A percentile compares a stretch with the other conserved stretches of the same genome.
Conservation (phyloP, 2,113 vertebrate species). For the Scophthalmus maximus region DNA sequence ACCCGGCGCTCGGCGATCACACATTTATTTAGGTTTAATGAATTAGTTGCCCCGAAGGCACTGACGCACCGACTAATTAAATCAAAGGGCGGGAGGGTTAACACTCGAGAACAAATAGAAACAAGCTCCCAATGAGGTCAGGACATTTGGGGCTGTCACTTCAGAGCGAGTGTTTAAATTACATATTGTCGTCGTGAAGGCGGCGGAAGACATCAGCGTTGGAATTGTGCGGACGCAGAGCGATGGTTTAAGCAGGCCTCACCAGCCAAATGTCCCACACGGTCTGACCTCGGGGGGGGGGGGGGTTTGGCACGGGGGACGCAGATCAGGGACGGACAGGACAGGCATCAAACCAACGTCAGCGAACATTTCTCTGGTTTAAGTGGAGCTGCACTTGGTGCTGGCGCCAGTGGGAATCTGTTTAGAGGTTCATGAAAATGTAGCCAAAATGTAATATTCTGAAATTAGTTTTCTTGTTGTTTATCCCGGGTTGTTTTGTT, state of each 20-base stretch:
- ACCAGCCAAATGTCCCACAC: slow-evolving; percentile 30
- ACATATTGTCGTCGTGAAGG: background rate
- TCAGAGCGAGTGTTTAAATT: slow-evolving; percentile 16
- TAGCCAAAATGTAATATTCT: background rate
- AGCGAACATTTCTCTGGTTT: slow-evolving; percentile 11
- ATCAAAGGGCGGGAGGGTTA: slow-evolving; percentile 32
- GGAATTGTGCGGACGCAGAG: slow-evolving; percentile 13
- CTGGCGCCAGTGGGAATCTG: background rate
- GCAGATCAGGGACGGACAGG: slow-evolving; percentile 8
- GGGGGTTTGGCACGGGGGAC: slow-evolving; percentile 44
- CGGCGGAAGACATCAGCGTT: slow-evolving; percentile 33
- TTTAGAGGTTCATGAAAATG: slow-evolving; percentile 8
- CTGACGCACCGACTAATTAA: slow-evolving; percentile 36
- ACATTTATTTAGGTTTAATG: slow-evolving; percentile 31
- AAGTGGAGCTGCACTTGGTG: slow-evolving; percentile 7
- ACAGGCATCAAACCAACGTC: slow-evolving; percentile 38
- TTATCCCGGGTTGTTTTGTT: background rate
- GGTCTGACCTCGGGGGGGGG: slow-evolving; percentile 43
- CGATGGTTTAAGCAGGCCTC: slow-evolving; percentile 33
- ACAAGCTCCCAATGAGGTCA: slow-evolving; percentile 26
- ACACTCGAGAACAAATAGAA: slow-evolving; percentile 6
- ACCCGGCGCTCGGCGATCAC: slow-evolving; percentile 24
- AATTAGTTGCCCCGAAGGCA: slow-evolving; percentile 15
- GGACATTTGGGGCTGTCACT: slow-evolving; percentile 34
- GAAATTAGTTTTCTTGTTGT: background rate